Evolutionary conservation across 2,113 vertebrate genomes (phyloP).

Genomic region (Peromyscus californicus): DNA sequence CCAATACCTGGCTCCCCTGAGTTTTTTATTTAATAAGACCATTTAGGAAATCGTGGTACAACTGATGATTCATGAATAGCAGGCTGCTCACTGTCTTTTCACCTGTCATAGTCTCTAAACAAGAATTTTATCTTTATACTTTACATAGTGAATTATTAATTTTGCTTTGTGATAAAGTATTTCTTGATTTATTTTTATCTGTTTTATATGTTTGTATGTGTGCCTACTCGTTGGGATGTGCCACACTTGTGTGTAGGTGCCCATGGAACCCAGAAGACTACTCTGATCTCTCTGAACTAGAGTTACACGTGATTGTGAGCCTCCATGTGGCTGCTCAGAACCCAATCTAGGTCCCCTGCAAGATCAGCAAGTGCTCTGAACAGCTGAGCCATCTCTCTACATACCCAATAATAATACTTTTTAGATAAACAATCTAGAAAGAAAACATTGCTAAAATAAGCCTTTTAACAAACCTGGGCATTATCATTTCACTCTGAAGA

Average conservation of each 20-base stretch:
- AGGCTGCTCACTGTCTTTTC: accelerated
- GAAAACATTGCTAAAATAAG: not conserved
- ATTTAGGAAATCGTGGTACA: too few relatives aligned
- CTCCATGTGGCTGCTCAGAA: not conserved
- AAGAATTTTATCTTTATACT: not conserved
- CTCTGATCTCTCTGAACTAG: not conserved
- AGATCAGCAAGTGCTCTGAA: not conserved
- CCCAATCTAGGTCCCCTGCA: not conserved
- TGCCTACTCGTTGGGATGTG: not conserved
- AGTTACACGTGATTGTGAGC: not conserved
- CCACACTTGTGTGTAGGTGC: too few relatives aligned
- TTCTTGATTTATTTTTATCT: not conserved
- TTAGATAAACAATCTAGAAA: not conserved
- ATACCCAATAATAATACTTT: not conserved
- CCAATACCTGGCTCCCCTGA: too few relatives aligned
- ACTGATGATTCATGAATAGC: not conserved
- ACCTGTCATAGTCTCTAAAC: not conserved
- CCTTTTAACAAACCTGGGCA: not conserved
- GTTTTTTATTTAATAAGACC: too few relatives aligned
- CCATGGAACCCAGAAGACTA: not conserved
- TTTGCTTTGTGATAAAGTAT: not conserved
- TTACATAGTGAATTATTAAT: not conserved
- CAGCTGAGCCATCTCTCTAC: not conserved
- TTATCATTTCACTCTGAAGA: constrained; percentile 14
- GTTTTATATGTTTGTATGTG: not conserved